Base-by-base conservation (phyloP, 1,140 invertebrate species). In the Piezodorus guildinii region DNA sequence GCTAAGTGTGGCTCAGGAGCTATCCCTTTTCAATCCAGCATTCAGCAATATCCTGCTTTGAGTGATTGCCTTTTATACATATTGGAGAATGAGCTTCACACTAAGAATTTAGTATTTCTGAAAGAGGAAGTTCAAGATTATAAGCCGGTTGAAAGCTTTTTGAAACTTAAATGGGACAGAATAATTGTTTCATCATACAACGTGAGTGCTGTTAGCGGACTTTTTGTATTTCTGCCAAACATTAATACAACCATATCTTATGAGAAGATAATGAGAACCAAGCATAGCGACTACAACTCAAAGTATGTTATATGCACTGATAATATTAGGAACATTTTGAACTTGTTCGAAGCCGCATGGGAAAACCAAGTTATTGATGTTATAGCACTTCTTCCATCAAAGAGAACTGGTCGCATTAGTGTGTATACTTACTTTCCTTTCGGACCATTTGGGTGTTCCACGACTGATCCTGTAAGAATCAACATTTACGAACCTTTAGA, bases 381-480 rank as follows among this genome's bases (percentile, higher is more conserved):
- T 9, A 63, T 68, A 8, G 67, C 67, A 4, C 46, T 71, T 21
- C 69, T 69, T 16, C 65, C 66, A 6, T 65, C 65, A 21, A 23
- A 21, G 15, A 68, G 60, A 62, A 66, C 62, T 58, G 64, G 62
- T 19, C 30, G 66, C n/a, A 63, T 70, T 21, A 65, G 62, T 21
- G 62, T 71, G 56, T 71, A 69, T 58, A 64, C 67, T 16, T 71
- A 68, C 39, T 63, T 67, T 49, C 70, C 70, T 9, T 71, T 66
- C 65, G 63, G 65, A 14, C 60, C 30, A 3, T 67, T 65, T 3
- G 54, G 68, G 17, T 71, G 70, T 52, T 45, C 64, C 30, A 65
- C 62, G n/a, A 61, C 67, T 15, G 67, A 67, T 14, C 67, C 70
- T 6, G 61, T 71, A 6, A 59, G 67, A 34, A 62, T 70, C 15